Percentiles rank a stretch among this genome's conserved stretches.
phyloP scores from a whole-genome alignment of 2,888 invertebrate species.

The Geophilus truncorum region DNA sequence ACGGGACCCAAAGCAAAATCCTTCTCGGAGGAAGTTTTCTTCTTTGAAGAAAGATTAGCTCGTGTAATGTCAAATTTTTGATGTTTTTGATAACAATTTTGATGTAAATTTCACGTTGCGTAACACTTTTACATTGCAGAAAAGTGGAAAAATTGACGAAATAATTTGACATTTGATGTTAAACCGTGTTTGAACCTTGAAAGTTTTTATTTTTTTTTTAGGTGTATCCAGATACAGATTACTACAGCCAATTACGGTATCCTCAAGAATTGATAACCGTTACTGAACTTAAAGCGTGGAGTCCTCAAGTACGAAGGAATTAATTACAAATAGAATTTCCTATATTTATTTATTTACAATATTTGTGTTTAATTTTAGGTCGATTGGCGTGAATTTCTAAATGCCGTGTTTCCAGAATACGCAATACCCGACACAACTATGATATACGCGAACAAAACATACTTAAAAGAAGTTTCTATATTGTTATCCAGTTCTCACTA shows the following conservation, averaged over 20 bases:
- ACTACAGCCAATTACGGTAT: not conserved
- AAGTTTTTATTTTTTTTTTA: too few species aligned
- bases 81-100: too few species aligned
- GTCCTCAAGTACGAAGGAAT: not conserved
- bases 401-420: not conserved
- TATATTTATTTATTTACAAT: not conserved
- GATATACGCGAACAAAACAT: not conserved
- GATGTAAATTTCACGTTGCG: too few species aligned
- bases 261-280: not conserved
- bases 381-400: not conserved
- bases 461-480: not conserved
- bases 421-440: not conserved
- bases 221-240: not conserved
- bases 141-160: too few species aligned
- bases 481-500: not conserved
- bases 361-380: not conserved
- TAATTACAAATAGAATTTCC: not conserved
- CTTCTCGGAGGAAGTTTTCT: slow-evolving; percentile 55
- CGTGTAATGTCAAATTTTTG: too few species aligned
- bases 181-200: too few species aligned
- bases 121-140: too few species aligned
- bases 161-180: too few species aligned
- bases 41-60: slow-evolving; percentile 56
- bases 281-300: not conserved
- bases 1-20: slow-evolving; percentile 51